These are phyloP conservation scores for Calcarius ornatus DNA, from an alignment of 2,113 vertebrate genomes.

Conservation along the genomic window DNA sequence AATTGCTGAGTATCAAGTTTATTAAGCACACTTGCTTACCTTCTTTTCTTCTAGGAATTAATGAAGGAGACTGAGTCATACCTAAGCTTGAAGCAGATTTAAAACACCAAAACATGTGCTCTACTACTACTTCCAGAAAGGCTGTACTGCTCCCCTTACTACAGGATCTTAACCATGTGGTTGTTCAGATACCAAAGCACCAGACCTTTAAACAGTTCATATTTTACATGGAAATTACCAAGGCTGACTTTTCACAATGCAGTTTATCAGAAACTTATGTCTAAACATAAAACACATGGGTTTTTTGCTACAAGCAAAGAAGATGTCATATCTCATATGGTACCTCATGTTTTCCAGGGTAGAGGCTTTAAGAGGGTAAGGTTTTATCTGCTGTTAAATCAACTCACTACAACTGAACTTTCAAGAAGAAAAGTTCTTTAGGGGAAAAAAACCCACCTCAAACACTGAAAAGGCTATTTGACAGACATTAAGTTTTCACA, in stretches of 20 bases:
- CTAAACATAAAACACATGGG: not conserved
- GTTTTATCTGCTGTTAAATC: not conserved
- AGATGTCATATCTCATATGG: not conserved
- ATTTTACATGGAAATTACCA: not conserved
- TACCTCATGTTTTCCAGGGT: not conserved
- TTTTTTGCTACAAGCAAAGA: not conserved
- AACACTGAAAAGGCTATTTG: not conserved
- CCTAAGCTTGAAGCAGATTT: not conserved
- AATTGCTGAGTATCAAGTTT: not conserved
- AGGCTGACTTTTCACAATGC: not conserved
- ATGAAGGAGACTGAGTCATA: not conserved
- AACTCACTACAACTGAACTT: not conserved
- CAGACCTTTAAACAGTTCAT: not conserved
- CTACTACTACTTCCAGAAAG: not conserved
- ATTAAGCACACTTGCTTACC: not conserved
- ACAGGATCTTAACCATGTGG: not conserved
- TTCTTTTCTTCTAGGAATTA: not conserved
- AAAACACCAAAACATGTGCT: not conserved
- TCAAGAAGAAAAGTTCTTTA: not conserved
- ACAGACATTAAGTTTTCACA: not conserved
- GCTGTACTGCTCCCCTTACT: not conserved
- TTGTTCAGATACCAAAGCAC: not conserved
- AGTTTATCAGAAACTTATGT: not conserved
- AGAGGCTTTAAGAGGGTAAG: not conserved
- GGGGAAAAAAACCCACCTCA: rapidly evolving